These are phyloP conservation scores for Andinoacara biseriatus DNA, from an alignment of 2,113 vertebrate genomes.

Conservation along the genomic window DNA sequence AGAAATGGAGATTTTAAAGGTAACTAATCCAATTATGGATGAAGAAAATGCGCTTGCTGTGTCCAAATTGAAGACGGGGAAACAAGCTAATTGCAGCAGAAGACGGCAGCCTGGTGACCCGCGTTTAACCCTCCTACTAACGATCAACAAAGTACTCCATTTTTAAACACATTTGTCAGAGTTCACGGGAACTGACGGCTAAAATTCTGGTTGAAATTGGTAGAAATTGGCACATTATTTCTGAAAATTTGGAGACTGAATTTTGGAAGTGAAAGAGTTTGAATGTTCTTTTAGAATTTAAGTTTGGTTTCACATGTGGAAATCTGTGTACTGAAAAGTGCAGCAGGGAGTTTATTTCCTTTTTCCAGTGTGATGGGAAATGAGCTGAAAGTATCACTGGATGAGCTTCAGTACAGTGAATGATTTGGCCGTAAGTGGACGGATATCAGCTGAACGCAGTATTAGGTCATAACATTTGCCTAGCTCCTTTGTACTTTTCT, in stretches of 20 bases:
- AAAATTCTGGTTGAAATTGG: not conserved
- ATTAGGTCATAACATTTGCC: too few relatives aligned
- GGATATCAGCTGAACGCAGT: too few relatives aligned
- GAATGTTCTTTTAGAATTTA: not conserved
- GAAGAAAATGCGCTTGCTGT: slow-evolving; percentile 2
- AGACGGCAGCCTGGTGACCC: slow-evolving; percentile 3
- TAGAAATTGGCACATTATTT: not conserved
- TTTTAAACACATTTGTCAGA: not conserved
- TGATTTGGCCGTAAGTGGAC: too few relatives aligned
- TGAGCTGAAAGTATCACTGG: too few relatives aligned
- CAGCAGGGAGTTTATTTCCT: too few relatives aligned
- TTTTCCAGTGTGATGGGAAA: too few relatives aligned
- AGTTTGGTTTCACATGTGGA: not conserved
- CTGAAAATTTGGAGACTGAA: not conserved
- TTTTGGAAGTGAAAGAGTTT: not conserved
- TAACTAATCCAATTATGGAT: slow-evolving; percentile 54
- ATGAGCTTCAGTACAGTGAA: too few relatives aligned
- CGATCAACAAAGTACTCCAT: not conserved
- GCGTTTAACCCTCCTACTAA: not conserved
- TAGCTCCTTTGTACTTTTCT: too few relatives aligned
- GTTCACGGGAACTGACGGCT: not conserved
- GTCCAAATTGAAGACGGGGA: slow-evolving; percentile 15
- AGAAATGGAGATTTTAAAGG: slow-evolving; percentile 39
- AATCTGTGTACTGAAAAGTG: not conserved
- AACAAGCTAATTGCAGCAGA: slow-evolving; percentile 27